Percentiles rank a stretch among this genome's conserved stretches.
These are phyloP conservation scores for Pempheris klunzingeri DNA, from an alignment of 2,797 vertebrate genomes.

Conservation along the genomic window DNA sequence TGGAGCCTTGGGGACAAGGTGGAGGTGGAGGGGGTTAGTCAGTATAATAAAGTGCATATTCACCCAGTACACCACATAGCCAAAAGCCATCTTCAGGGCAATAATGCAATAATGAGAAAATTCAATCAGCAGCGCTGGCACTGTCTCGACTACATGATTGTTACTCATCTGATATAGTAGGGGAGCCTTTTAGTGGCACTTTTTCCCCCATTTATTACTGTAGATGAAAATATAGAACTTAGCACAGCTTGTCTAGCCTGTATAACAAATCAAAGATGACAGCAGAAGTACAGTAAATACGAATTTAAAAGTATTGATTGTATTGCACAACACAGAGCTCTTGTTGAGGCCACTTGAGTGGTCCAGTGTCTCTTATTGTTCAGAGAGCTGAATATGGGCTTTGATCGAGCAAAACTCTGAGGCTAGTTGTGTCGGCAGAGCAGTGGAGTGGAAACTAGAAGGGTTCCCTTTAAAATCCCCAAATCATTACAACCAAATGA, in stretches of 20 bases:
- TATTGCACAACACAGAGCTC: conserved; percentile 32
- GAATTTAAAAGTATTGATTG: conserved; percentile 47
- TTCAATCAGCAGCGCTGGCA: conserved; percentile 65
- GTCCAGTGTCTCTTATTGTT: conserved; percentile 40
- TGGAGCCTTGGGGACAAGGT: conserved; percentile 35
- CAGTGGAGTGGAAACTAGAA: conserved; percentile 34
- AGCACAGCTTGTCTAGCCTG: neutral
- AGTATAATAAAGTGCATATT: conserved; percentile 65
- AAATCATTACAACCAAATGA: conserved; percentile 28
- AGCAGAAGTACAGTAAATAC: conserved; percentile 46
- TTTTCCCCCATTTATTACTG: conserved; percentile 26
- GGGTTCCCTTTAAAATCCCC: conserved; percentile 39
- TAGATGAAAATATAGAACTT: conserved; percentile 33
- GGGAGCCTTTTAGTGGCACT: conserved; percentile 19
- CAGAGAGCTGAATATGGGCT: conserved; percentile 37
- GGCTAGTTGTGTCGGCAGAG: conserved; percentile 20
- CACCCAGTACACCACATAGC: conserved; percentile 53
- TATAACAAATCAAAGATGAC: conserved; percentile 24
- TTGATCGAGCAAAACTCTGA: conserved; percentile 45
- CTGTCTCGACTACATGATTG: conserved; percentile 50
- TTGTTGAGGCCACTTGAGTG: conserved; percentile 38
- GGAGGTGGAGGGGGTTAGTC: conserved; percentile 38
- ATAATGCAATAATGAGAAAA: conserved; percentile 75
- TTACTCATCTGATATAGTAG: conserved; percentile 38
- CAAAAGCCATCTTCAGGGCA: conserved; percentile 64